Conservation (phyloP, 2,113 vertebrate species). For the Equus przewalskii region DNA sequence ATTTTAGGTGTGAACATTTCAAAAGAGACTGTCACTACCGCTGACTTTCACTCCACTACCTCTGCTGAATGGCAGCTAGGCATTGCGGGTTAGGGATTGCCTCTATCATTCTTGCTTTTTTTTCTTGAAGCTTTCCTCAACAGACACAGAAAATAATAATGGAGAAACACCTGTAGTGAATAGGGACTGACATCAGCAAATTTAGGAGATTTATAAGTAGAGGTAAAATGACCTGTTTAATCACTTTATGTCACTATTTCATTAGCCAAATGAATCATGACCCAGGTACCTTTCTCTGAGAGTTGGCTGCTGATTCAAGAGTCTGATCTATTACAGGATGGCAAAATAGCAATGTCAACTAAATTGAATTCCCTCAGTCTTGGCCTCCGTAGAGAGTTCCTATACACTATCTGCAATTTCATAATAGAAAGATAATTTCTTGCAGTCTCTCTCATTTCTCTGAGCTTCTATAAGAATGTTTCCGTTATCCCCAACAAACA, state of each 20-base stretch:
- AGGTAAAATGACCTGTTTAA: background rate
- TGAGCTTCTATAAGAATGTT: background rate
- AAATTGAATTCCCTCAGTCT: background rate
- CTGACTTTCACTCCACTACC: background rate
- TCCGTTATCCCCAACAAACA: background rate
- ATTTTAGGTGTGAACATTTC: background rate
- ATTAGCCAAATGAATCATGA: background rate
- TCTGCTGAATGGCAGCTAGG: background rate
- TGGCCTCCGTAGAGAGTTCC: background rate
- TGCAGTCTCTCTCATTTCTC: background rate
- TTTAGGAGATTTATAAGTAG: background rate
- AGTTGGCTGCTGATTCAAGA: background rate
- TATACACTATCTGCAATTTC: background rate
- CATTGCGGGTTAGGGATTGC: accelerated
- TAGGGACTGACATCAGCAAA: background rate
- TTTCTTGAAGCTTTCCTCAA: background rate
- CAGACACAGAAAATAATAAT: background rate
- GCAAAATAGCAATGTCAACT: background rate
- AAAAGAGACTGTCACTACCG: background rate
- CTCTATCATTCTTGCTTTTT: background rate
- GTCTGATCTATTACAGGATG: background rate
- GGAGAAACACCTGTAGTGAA: background rate
- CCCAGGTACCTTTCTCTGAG: background rate
- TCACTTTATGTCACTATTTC: background rate
- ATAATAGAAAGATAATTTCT: background rate